phyloP scores from a whole-genome alignment of 1,140 invertebrate species.

The Nomia melanderi region DNA sequence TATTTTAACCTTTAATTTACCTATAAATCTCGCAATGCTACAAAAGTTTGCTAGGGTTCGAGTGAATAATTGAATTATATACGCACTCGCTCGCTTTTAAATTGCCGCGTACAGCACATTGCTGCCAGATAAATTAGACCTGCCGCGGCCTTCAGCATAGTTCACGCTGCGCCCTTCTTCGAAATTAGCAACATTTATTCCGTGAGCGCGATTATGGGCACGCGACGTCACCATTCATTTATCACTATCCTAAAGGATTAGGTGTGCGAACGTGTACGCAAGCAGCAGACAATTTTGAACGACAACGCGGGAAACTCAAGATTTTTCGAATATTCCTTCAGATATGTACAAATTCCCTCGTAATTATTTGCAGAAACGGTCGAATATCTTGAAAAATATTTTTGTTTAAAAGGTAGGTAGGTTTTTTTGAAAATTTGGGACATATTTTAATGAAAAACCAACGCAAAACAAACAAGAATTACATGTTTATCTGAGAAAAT shows the following conservation, averaged over 20 bases:
- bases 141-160: neutral
- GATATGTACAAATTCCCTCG: too few species aligned
- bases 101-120: conserved; percentile 24
- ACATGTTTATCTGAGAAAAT: too few species aligned
- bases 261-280: neutral
- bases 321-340: too few species aligned
- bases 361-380: too few species aligned
- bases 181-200: conserved; percentile 23
- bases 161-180: neutral
- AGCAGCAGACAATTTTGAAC: neutral
- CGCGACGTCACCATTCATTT: conserved; percentile 16
- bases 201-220: conserved; percentile 5
- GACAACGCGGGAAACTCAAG: neutral
- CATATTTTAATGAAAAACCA: too few species aligned
- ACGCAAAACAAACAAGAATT: too few species aligned
- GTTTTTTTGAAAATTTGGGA: too few species aligned
- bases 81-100: conserved; percentile 32
- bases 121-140: conserved; percentile 35
- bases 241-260: neutral
- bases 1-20: conserved; percentile 39
- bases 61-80: conserved; percentile 42
- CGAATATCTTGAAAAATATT: too few species aligned
- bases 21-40: conserved; percentile 37
- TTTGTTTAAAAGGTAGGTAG: too few species aligned
- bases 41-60: conserved; percentile 33